phyloP scores from a whole-genome alignment of 2,113 vertebrate species.

The Neofelis nebulosa region DNA sequence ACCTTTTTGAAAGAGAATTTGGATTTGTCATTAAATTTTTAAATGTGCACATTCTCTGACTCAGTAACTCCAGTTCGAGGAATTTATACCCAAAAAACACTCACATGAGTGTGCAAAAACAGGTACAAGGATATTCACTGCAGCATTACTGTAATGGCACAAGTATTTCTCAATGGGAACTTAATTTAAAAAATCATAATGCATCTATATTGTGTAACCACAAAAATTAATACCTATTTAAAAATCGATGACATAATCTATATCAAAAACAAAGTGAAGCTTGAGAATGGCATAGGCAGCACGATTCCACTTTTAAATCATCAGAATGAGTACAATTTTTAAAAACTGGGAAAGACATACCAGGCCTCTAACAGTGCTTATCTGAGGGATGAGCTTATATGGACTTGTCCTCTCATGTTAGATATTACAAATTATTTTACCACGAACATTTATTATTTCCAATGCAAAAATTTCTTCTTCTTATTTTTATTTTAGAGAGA shows the following conservation, averaged over 20 bases:
- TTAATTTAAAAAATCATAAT: neutral
- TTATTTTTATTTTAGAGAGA: too few relatives aligned
- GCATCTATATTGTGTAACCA: neutral
- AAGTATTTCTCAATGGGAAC: neutral
- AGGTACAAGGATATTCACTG: neutral
- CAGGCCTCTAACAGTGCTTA: neutral
- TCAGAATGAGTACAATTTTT: neutral
- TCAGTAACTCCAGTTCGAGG: neutral
- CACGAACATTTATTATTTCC: neutral
- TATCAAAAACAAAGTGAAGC: constrained; percentile 4
- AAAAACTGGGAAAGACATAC: neutral
- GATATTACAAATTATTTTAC: neutral
- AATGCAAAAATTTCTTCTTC: neutral
- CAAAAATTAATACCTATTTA: neutral
- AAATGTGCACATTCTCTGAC: neutral
- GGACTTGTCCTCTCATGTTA: neutral
- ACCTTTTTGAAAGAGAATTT: neutral
- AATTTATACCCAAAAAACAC: neutral
- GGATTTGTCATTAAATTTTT: neutral
- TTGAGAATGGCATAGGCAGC: neutral
- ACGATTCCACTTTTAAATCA: neutral
- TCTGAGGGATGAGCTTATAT: neutral
- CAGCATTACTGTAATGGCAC: neutral
- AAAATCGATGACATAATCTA: neutral
- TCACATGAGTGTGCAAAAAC: neutral